Evolutionary conservation across 2,797 vertebrate species (phyloP).

Genomic region (Tangara arthus): DNA sequence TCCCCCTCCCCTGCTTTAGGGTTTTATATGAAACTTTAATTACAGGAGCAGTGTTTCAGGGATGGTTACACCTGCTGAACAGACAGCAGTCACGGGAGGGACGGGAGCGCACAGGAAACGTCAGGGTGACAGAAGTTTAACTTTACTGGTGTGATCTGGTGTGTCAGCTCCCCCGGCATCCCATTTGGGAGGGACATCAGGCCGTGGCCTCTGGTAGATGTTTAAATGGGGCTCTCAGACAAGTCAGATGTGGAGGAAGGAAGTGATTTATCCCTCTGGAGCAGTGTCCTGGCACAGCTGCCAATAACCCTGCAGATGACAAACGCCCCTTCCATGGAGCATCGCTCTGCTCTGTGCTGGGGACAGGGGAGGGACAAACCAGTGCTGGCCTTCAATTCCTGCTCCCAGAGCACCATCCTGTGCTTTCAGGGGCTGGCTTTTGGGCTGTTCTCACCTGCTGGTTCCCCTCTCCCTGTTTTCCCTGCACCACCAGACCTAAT

Average conservation of each 20-base stretch:
- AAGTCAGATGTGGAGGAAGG: background rate
- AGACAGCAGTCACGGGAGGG: background rate
- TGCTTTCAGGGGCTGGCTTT: background rate
- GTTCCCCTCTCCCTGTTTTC: background rate
- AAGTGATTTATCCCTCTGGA: background rate
- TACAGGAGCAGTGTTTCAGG: background rate
- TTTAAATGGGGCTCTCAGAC: background rate
- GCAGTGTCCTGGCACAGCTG: background rate
- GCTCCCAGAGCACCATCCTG: rapidly evolving
- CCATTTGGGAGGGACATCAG: background rate
- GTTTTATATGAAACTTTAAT: constrained; percentile 31
- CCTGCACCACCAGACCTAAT: background rate
- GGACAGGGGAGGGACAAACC: rapidly evolving
- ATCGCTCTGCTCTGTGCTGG: rapidly evolving
- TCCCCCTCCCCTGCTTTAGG: background rate
- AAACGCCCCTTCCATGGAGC: rapidly evolving
- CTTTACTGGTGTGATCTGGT: rapidly evolving
- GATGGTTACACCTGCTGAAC: background rate
- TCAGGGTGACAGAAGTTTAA: background rate
- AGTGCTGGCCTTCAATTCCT: rapidly evolving
- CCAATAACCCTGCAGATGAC: background rate
- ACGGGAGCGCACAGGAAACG: background rate
- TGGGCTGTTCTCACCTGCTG: background rate
- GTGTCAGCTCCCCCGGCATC: background rate
- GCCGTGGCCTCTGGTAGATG: background rate